Conservation (phyloP, 2,113 vertebrate species). For the Ranitomeya variabilis region DNA sequence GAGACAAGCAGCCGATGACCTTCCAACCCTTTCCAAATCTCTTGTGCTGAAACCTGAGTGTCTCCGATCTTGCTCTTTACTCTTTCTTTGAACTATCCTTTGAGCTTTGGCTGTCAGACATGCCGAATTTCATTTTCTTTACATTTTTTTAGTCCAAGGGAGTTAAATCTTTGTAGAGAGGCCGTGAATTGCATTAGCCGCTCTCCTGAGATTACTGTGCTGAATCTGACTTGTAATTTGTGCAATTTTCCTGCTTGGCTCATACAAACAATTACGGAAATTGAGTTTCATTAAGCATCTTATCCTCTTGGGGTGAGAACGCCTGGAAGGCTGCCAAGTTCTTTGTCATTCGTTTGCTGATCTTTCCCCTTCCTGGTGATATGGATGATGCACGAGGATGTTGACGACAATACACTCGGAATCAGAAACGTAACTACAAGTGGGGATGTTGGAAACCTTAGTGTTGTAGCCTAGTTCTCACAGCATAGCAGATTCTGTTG, state of each 20-base stretch:
- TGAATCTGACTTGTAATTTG: constrained; percentile 34
- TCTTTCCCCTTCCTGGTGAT: constrained; percentile 12
- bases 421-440: neutral
- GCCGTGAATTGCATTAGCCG: constrained; percentile 31
- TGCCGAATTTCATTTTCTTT: constrained; percentile 24
- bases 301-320: constrained; percentile 29
- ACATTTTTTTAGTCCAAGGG: neutral
- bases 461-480: neutral
- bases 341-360: constrained; percentile 24
- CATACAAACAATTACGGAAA: constrained; percentile 49
- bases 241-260: constrained; percentile 24
- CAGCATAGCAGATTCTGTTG: neutral
- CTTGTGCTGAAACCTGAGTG: neutral
- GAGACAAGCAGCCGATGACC: neutral
- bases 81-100: neutral
- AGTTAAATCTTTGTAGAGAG: constrained; percentile 16
- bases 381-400: constrained; percentile 1
- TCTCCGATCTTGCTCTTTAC: neutral
- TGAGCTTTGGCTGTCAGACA: constrained; percentile 1
- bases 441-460: neutral
- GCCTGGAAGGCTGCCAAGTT: constrained; percentile 23
- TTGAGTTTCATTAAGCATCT: constrained; percentile 44
- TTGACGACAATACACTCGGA: constrained; percentile 8
- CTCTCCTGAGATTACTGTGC: constrained; percentile 40
- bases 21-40: neutral